Evolutionary conservation across 2,888 invertebrate species (phyloP).

Genomic region (Drosophila birchii): DNA sequence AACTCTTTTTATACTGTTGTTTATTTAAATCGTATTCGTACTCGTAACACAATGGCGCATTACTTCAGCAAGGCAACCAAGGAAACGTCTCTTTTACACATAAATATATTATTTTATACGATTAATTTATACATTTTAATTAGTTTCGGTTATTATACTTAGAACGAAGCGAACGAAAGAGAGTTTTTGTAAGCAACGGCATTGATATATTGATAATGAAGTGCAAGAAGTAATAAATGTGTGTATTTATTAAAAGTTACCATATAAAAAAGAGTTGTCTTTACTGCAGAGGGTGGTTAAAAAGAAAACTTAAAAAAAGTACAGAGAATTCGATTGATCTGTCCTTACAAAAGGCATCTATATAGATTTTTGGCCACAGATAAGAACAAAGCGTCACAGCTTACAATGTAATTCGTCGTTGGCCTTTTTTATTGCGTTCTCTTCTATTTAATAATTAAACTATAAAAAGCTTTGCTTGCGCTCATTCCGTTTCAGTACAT

Average conservation of each 20-base stretch:
- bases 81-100: conserved; percentile 39
- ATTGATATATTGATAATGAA: conserved; percentile 70
- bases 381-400: not conserved
- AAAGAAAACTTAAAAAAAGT: not conserved
- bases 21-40: conserved; percentile 58
- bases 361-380: not conserved
- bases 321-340: not conserved
- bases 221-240: conserved; percentile 76
- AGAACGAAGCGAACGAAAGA: conserved; percentile 47
- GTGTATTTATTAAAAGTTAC: conserved; percentile 79
- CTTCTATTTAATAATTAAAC: conserved; percentile 14
- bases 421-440: conserved; percentile 7
- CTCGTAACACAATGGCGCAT: conserved; percentile 49
- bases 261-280: conserved; percentile 8
- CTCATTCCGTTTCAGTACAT: conserved; percentile 3
- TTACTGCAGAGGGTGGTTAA: not conserved
- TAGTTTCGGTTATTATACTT: conserved; percentile 56
- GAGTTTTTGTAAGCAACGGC: conserved; percentile 54
- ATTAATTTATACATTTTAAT: conserved; percentile 65
- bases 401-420: not conserved
- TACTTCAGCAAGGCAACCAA: conserved; percentile 61
- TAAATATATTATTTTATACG: conserved; percentile 34
- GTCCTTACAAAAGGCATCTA: not conserved
- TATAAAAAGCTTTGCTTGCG: conserved; percentile 23
- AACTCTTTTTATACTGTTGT: conserved; percentile 69